Evolutionary conservation across 2,113 vertebrate species (phyloP), one percentile per base, ranked within the genome.

Genomic region (Lepidothrix coronata): DNA sequence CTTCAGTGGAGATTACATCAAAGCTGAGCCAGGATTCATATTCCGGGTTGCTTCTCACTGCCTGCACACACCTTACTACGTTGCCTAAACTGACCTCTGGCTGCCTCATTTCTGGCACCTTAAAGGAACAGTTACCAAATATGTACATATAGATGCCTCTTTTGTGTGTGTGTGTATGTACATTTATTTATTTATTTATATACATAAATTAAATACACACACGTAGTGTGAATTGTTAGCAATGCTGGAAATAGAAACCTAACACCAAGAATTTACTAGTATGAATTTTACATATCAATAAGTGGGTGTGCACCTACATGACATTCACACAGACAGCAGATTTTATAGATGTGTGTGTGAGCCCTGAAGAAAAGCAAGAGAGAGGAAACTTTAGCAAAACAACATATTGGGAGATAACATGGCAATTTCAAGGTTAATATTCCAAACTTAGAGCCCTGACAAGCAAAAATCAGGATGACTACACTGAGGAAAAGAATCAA

Each of bases 301-400:
- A 54, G 17, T 7, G 17, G 35, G 27, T 0, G 0, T 31, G 28
- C 15, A 61, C 20, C 17, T 76, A 48, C 3, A 1, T 0, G 2
- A 37, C 1, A 0, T 35, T 89, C 39, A 23, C 22, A 31, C 7
- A 35, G 55, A 31, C 13, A n/a, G n/a, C 10, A 46, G n/a, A 37
- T 58, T 72, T 78, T 48, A 48, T 8, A n/a, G 62, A 44, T 44
- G 27, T 1, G 0, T 30, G 8, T 25, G 46, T 46, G n/a, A 91
- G 27, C 35, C 33, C 12, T 35, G 27, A 65, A 85, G 33, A 48
- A 57, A 63, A 52, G 27, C 33, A 72, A 24, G 14, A 78, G 33
- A 57, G 67, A 85, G 27, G 22, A 54, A 70, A 55, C 13, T 39
- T 61, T 22, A 75, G 33, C 18, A 57, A 65, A 89, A 65, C 20